Percentiles rank a stretch among this genome's conserved stretches.
Conservation (phyloP, 2,797 vertebrate genomes). For the Rallus crepitans region DNA sequence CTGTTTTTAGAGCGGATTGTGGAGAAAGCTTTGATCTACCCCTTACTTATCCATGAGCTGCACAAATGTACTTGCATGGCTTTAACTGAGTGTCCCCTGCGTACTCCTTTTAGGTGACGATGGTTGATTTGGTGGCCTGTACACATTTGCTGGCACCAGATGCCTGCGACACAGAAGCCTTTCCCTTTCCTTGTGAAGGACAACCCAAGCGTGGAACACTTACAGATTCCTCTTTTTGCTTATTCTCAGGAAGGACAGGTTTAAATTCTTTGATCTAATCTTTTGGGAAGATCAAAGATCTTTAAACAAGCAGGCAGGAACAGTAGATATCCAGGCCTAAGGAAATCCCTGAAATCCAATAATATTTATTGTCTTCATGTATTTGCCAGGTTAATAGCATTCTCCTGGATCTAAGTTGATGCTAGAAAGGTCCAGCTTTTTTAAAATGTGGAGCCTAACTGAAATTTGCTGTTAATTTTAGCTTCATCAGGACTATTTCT, state of each 20-base stretch:
- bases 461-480: neutral
- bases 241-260: neutral
- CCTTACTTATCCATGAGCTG: neutral
- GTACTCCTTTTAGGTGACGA: fast-evolving
- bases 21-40: constrained; percentile 13
- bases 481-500: neutral
- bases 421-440: neutral
- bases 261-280: neutral
- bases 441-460: neutral
- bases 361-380: neutral
- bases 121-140: neutral
- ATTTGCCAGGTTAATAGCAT: neutral
- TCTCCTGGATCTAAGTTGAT: neutral
- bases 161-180: neutral
- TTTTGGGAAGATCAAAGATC: neutral
- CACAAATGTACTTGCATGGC: neutral
- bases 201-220: neutral
- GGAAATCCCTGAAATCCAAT: neutral
- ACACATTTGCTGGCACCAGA: neutral
- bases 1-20: neutral
- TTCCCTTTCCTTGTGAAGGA: neutral
- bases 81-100: neutral
- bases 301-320: neutral
- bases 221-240: neutral
- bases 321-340: neutral